Evolutionary conservation across 2,888 invertebrate genomes (phyloP).

Genomic region (Epinotia bilunana): DNA sequence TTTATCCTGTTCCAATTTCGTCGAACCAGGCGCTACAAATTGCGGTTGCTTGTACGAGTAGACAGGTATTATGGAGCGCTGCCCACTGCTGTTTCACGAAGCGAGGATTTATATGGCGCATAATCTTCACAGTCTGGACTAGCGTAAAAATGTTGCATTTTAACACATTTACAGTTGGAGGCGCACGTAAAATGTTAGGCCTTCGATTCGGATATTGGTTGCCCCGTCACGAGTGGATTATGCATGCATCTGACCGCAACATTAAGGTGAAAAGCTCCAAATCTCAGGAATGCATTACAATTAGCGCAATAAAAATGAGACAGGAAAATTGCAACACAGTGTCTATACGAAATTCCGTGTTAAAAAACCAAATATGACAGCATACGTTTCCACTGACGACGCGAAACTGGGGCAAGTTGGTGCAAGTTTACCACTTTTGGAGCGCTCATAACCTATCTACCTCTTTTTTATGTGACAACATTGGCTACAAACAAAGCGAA

Average conservation of each 20-base stretch:
- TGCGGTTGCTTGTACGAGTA: not conserved
- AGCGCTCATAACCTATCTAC: no score
- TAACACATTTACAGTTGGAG: conserved; percentile 4
- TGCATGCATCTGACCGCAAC: conserved; percentile 17
- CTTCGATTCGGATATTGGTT: conserved; percentile 35
- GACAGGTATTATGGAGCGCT: not conserved
- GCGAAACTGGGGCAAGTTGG: no score
- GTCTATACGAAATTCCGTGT: no score
- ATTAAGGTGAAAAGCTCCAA: conserved; percentile 16
- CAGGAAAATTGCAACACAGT: not conserved
- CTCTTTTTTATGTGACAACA: no score
- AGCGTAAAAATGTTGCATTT: not conserved
- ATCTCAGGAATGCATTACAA: conserved; percentile 12
- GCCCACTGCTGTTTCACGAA: not conserved
- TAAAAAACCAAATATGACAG: no score
- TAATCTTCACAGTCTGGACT: not conserved
- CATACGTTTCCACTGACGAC: no score
- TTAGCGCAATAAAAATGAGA: not conserved
- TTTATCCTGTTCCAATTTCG: not conserved
- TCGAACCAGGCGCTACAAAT: not conserved
- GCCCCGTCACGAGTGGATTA: not conserved
- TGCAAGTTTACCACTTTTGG: no score
- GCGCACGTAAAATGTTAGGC: conserved; percentile 16
- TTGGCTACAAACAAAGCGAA: no score
- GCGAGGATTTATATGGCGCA: not conserved